Conservation (phyloP, 2,113 vertebrate genomes). For the Haemorhous mexicanus region DNA sequence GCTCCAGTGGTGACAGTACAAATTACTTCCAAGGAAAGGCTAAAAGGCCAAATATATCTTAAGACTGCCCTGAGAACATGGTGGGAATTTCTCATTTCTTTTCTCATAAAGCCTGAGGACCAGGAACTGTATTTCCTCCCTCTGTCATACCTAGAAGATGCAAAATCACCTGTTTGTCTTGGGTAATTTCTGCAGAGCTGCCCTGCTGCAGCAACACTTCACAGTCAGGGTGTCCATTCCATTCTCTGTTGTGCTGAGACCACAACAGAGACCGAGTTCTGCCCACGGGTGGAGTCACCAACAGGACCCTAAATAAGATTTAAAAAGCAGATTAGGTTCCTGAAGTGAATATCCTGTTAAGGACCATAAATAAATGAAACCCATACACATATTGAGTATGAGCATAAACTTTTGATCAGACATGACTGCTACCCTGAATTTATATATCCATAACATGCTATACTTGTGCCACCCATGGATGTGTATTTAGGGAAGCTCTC, state of each 20-base stretch:
- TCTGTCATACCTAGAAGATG: neutral
- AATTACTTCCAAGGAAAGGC: conserved; percentile 6
- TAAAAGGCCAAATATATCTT: conserved; percentile 6
- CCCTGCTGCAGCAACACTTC: neutral
- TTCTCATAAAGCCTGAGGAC: neutral
- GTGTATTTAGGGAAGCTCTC: neutral
- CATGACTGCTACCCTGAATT: neutral
- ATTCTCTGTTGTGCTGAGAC: neutral
- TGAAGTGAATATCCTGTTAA: neutral
- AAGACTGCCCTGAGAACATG: neutral
- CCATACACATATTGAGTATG: neutral
- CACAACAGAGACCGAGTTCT: neutral
- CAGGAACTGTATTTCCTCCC: neutral
- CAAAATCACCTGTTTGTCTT: conserved; percentile 21
- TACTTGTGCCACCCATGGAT: neutral
- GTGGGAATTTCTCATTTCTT: neutral
- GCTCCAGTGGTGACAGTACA: neutral
- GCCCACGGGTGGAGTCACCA: neutral
- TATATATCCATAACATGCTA: neutral
- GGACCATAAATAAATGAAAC: neutral
- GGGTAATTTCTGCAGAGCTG: neutral
- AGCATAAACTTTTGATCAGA: neutral
- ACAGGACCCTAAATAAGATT: neutral
- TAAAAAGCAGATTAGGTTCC: neutral
- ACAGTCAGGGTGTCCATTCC: neutral